A percentile compares a stretch with the other conserved stretches of the same genome.
Conservation (phyloP, 1,140 invertebrate genomes). For the Magallana ariakensis region DNA sequence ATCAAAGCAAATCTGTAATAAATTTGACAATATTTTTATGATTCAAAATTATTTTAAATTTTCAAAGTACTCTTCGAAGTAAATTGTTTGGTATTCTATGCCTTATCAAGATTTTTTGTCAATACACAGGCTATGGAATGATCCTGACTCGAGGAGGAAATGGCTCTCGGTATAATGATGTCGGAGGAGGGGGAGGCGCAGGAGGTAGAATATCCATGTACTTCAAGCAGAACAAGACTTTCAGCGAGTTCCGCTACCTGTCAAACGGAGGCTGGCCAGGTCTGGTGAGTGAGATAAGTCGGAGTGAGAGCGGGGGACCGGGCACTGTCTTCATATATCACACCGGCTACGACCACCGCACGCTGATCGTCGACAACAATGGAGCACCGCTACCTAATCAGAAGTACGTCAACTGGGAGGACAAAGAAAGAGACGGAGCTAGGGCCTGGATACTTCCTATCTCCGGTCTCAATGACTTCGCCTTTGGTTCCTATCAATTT, state of each 20-base stretch:
- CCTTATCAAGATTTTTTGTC: not conserved
- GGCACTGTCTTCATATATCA: slow-evolving; percentile 72
- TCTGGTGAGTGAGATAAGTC: slow-evolving; percentile 56
- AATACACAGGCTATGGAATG: slow-evolving; percentile 53
- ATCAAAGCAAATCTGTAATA: too few relatives aligned
- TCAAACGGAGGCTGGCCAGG: slow-evolving; percentile 67
- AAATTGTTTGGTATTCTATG: too few relatives aligned
- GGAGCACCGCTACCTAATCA: slow-evolving; percentile 59
- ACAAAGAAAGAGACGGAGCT: slow-evolving; percentile 62
- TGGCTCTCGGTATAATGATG: slow-evolving; percentile 46
- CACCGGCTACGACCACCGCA: slow-evolving; percentile 64
- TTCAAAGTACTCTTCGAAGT: too few relatives aligned
- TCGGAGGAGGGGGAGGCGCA: slow-evolving; percentile 64
- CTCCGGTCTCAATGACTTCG: slow-evolving; percentile 68
- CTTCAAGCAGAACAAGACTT: slow-evolving; percentile 68
- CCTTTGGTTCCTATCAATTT: slow-evolving; percentile 53
- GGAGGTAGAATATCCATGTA: slow-evolving; percentile 72
- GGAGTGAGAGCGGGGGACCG: slow-evolving; percentile 63
- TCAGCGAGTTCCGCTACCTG: slow-evolving; percentile 69
- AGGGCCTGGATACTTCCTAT: slow-evolving; percentile 72
- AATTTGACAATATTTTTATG: too few relatives aligned
- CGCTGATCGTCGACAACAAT: slow-evolving; percentile 71
- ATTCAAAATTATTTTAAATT: too few relatives aligned
- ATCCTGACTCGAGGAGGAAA: slow-evolving; percentile 64
- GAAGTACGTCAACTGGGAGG: slow-evolving; percentile 67